phyloP scores from a whole-genome alignment of 1,140 invertebrate genomes.

The Druon quercuslanigerum region DNA sequence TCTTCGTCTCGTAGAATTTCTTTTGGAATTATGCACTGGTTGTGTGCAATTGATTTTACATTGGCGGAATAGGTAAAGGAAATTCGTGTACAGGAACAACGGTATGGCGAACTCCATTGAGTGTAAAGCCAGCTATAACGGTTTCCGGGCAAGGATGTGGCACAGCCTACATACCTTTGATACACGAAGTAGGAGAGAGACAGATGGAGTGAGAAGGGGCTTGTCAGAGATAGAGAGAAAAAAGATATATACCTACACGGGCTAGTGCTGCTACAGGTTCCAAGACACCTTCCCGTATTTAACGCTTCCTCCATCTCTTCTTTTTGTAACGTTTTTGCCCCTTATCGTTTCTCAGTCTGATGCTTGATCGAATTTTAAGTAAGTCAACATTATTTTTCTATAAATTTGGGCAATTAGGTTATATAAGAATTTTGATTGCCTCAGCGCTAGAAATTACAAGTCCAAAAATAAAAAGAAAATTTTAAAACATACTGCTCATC shows the following conservation, averaged over 20 bases:
- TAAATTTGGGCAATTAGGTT: too few species aligned
- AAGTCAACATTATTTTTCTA: too few species aligned
- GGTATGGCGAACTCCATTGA: conserved; percentile 65
- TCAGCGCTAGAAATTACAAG: too few species aligned
- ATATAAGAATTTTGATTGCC: too few species aligned
- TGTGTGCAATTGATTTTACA: conserved; percentile 24
- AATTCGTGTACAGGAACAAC: conserved; percentile 61
- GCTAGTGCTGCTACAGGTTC: conserved; percentile 15
- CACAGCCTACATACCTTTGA: conserved; percentile 74
- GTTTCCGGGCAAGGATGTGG: conserved; percentile 74
- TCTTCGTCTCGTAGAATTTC: conserved; percentile 13
- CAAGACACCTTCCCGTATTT: conserved; percentile 14
- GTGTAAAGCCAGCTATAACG: conserved; percentile 70
- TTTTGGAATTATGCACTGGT: conserved; percentile 17
- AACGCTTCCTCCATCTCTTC: background rate
- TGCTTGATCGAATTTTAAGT: background rate
- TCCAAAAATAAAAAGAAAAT: too few species aligned
- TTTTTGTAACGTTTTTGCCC: background rate
- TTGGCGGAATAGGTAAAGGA: conserved; percentile 40
- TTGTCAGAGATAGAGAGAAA: conserved; percentile 36
- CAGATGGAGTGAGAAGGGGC: conserved; percentile 40
- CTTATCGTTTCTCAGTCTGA: background rate
- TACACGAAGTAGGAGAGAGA: conserved; percentile 53
- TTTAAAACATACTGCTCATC: too few species aligned
- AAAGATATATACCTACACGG: conserved; percentile 29